These are phyloP conservation scores for Ploceus nigricollis DNA, from an alignment of 2,113 vertebrate genomes.

Conservation along the genomic window DNA sequence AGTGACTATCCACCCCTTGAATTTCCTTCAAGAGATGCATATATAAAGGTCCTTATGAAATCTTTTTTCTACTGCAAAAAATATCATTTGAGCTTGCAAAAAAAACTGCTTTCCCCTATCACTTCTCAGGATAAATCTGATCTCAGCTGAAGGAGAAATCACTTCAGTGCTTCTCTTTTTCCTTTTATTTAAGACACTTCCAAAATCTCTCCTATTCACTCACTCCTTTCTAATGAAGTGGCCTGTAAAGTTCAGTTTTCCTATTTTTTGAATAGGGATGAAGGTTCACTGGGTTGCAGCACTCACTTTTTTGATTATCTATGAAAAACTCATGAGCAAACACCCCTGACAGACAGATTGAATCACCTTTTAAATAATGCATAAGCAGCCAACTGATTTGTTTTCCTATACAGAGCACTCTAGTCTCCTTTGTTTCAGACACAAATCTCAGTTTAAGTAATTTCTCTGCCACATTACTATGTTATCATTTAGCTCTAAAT, in stretches of 20 bases:
- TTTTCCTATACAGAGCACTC: not conserved
- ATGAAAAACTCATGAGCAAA: not conserved
- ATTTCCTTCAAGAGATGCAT: not conserved
- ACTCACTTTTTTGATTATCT: not conserved
- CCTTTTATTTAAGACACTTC: not conserved
- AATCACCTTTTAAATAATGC: not conserved
- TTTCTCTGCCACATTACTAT: not conserved
- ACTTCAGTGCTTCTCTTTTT: not conserved
- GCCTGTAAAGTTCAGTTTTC: not conserved
- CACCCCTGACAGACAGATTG: not conserved
- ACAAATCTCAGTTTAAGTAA: not conserved
- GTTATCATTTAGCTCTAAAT: not conserved
- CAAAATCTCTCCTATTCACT: not conserved
- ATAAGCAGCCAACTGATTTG: not conserved
- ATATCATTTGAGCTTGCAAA: not conserved
- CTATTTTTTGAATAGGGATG: not conserved
- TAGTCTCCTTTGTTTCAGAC: not conserved
- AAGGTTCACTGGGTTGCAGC: not conserved
- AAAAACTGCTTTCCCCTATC: not conserved
- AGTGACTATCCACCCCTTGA: not conserved
- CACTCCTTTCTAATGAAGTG: not conserved
- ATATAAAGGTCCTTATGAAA: not conserved
- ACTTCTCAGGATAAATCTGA: not conserved
- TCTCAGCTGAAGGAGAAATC: not conserved
- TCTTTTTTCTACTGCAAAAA: not conserved